Conservation (phyloP, 2,888 invertebrate species). For the Caenorhabditis imperialis region DNA sequence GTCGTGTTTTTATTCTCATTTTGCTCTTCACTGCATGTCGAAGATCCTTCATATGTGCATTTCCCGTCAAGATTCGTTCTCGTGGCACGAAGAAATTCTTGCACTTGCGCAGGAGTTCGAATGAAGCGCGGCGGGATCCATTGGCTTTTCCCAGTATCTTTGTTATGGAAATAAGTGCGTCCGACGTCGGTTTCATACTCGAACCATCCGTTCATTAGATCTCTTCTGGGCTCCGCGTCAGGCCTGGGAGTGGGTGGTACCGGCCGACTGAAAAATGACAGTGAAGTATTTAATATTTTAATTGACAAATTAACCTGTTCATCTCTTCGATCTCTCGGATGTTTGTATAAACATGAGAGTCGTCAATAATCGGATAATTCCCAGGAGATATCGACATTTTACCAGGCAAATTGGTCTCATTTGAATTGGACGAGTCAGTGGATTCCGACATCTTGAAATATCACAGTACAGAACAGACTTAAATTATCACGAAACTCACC, state of each 20-base stretch:
- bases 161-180: slow-evolving; percentile 69
- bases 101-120: slow-evolving; percentile 66
- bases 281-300: slow-evolving; percentile 1
- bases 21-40: slow-evolving; percentile 22
- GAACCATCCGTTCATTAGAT: slow-evolving; percentile 72
- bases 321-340: slow-evolving; percentile 71
- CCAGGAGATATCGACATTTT: slow-evolving; percentile 1
- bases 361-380: slow-evolving; percentile 15
- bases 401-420: slow-evolving; percentile 17
- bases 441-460: slow-evolving; percentile 47
- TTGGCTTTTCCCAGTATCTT: slow-evolving; percentile 70
- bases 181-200: slow-evolving; percentile 74
- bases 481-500: too few species aligned
- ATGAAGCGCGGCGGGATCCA: slow-evolving; percentile 74
- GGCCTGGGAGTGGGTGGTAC: slow-evolving; percentile 66
- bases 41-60: slow-evolving; percentile 47
- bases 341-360: slow-evolving; percentile 72
- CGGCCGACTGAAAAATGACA: slow-evolving; percentile 43
- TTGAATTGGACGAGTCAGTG: slow-evolving; percentile 39
- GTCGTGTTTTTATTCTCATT: slow-evolving; percentile 28
- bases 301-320: slow-evolving; percentile 43
- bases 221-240: slow-evolving; percentile 61
- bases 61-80: slow-evolving; percentile 33
- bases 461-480: too few species aligned
- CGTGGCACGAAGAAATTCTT: slow-evolving; percentile 48